These are phyloP conservation scores for Centruroides vittatus DNA, from an alignment of 1,140 invertebrate species.

Conservation along the genomic window DNA sequence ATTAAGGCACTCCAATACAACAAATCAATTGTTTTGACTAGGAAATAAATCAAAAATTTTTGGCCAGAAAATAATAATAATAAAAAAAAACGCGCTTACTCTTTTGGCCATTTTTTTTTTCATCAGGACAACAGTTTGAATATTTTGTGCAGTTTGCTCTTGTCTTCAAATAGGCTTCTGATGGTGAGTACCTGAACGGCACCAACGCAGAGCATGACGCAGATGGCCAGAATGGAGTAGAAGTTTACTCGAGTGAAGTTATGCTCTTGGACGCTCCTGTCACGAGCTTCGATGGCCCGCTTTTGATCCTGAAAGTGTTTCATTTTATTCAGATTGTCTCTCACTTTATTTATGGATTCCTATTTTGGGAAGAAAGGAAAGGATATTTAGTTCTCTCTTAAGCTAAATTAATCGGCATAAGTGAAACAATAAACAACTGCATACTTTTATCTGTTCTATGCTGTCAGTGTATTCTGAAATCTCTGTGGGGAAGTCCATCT, in stretches of 20 bases:
- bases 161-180: slow-evolving; percentile 50
- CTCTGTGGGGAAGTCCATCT: slow-evolving; percentile 15
- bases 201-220: slow-evolving; percentile 52
- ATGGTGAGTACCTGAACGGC: slow-evolving; percentile 41
- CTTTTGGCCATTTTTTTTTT: neutral
- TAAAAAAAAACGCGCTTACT: too few species aligned
- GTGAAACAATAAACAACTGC: neutral
- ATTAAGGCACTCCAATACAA: too few species aligned
- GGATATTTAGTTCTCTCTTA: neutral
- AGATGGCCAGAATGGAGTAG: slow-evolving; percentile 53
- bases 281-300: slow-evolving; percentile 54
- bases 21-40: too few species aligned
- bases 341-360: slow-evolving; percentile 41
- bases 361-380: slow-evolving; percentile 16
- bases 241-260: slow-evolving; percentile 55
- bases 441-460: slow-evolving; percentile 19
- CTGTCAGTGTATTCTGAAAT: slow-evolving; percentile 11
- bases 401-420: neutral
- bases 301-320: slow-evolving; percentile 53
- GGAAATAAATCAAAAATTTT: too few species aligned
- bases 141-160: slow-evolving; percentile 37
- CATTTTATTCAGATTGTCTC: slow-evolving; percentile 43
- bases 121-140: slow-evolving; percentile 28
- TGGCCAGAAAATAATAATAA: too few species aligned
- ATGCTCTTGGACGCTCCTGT: slow-evolving; percentile 60